Conservation (phyloP, 2,113 vertebrate genomes). For the Entosphenus tridentatus region DNA sequence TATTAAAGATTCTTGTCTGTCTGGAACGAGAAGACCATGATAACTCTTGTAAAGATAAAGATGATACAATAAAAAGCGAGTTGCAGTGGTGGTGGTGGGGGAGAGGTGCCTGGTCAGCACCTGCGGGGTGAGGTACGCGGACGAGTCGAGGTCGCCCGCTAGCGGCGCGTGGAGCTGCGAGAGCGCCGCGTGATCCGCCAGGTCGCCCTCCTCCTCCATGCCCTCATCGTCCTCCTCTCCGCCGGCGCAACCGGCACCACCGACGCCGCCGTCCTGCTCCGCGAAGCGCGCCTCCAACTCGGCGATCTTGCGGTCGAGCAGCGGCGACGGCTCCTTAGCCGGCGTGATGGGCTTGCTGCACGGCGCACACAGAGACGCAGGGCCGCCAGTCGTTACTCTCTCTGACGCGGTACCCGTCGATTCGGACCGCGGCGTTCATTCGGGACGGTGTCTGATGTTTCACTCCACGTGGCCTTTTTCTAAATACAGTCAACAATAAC, state of each 20-base stretch:
- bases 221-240: constrained; percentile 76
- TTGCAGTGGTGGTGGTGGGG: no score
- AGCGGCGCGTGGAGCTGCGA: constrained; percentile 56
- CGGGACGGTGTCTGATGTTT: no score
- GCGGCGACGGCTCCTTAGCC: constrained; percentile 85
- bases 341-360: constrained; percentile 77
- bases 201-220: constrained; percentile 74
- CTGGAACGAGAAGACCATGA: no score
- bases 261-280: constrained; percentile 45
- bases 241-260: neutral
- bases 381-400: no score
- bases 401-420: no score
- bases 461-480: no score
- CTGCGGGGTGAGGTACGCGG: constrained; percentile 80
- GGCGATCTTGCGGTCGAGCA: constrained; percentile 85
- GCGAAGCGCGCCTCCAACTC: constrained; percentile 94
- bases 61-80: no score
- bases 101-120: constrained; percentile 19
- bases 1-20: no score
- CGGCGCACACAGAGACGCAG: neutral
- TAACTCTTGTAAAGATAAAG: no score
- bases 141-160: constrained; percentile 58
- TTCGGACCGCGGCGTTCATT: no score
- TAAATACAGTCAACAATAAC: no score
- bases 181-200: constrained; percentile 43